These are phyloP conservation scores for Heliconius hortense DNA, from an alignment of 2,888 invertebrate genomes.

Conservation along the genomic window DNA sequence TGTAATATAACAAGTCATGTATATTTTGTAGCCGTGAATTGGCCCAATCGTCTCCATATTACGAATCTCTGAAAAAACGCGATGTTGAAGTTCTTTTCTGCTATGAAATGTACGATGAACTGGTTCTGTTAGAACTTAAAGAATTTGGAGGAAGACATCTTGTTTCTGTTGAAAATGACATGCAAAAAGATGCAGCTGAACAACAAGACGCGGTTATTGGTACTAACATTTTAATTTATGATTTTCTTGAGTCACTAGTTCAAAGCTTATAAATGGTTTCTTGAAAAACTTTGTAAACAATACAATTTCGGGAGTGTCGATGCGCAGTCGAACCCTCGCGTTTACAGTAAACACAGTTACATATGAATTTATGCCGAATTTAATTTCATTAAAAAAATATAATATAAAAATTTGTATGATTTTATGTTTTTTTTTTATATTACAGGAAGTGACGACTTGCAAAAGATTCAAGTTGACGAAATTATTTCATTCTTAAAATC, in stretches of 20 bases:
- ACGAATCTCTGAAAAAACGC: conserved; percentile 93
- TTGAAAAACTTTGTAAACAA: background rate
- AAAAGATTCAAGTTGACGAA: conserved; percentile 88
- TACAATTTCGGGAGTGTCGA: background rate
- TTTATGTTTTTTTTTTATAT: background rate
- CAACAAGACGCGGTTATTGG: conserved; percentile 83
- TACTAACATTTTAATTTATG: conserved; percentile 49
- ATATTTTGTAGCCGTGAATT: conserved; percentile 87
- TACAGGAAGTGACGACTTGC: conserved; percentile 84
- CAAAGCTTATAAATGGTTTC: background rate
- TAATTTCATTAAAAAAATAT: background rate
- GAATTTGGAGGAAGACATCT: conserved; percentile 89
- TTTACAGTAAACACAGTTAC: too few relatives aligned
- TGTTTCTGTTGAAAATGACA: conserved; percentile 96
- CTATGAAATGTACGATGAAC: conserved; percentile 98
- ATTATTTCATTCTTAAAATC: conserved; percentile 90
- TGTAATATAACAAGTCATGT: background rate
- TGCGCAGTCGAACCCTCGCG: background rate
- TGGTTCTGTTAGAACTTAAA: conserved; percentile 94
- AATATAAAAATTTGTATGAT: background rate
- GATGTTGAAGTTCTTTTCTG: conserved; percentile 96
- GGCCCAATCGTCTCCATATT: conserved; percentile 97
- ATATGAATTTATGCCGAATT: background rate
- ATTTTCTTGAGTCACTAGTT: too few relatives aligned
- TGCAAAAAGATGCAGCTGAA: conserved; percentile 86